A percentile compares a stretch with the other conserved stretches of the same genome.
These are phyloP conservation scores for Zaprionus inermis DNA, from an alignment of 1,140 invertebrate species.

Conservation along the genomic window DNA sequence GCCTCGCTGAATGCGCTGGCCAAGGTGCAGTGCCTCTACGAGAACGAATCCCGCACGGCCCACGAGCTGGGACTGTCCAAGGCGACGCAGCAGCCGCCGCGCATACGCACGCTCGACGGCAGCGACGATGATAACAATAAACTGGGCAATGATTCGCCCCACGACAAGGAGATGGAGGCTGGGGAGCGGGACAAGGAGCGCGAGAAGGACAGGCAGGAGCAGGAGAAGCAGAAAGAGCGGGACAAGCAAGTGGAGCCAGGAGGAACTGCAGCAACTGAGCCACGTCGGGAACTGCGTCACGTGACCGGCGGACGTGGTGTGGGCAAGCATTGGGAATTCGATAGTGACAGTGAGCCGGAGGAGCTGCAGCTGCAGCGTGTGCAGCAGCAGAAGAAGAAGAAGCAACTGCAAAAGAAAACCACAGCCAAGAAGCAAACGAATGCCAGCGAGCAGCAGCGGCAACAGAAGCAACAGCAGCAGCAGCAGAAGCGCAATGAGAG, in stretches of 20 bases:
- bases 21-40: constrained; percentile 96
- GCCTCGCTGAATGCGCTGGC: constrained; percentile 95
- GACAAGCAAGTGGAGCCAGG: constrained; percentile 10
- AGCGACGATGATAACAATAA: constrained; percentile 75
- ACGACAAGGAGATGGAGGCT: constrained; percentile 15
- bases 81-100: constrained; percentile 73
- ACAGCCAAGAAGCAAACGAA: constrained; percentile 43
- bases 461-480: not conserved
- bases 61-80: constrained; percentile 86
- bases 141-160: constrained; percentile 31
- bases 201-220: too few relatives aligned
- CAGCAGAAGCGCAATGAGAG: constrained; percentile 56
- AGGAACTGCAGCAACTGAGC: constrained; percentile 67
- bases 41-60: constrained; percentile 92
- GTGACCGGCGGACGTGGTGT: constrained; percentile 90
- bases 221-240: not conserved
- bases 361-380: constrained; percentile 67
- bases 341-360: constrained; percentile 84
- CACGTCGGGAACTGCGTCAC: constrained; percentile 87
- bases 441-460: not conserved
- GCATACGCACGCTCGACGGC: constrained; percentile 73
- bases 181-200: constrained; percentile 20
- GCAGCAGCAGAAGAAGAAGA: constrained; percentile 57
- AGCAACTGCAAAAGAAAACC: constrained; percentile 60
- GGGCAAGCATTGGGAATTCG: constrained; percentile 92